Evolutionary conservation across 2,797 vertebrate species (phyloP).

Genomic region (Molossus molossus): DNA sequence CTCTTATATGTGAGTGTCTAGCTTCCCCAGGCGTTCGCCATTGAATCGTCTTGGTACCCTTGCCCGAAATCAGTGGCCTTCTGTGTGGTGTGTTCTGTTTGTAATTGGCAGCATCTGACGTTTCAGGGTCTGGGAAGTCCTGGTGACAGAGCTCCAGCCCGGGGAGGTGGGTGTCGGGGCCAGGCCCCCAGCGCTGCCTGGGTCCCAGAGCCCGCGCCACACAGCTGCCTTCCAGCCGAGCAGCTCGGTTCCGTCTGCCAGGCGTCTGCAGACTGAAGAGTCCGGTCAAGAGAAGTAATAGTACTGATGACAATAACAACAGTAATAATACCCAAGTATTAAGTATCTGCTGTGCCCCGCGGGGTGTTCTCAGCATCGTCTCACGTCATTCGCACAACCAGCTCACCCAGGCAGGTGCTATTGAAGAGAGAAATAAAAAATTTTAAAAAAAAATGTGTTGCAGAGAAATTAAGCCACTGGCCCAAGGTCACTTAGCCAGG

Average conservation of each 20-base stretch:
- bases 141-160: neutral
- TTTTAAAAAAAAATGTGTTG: neutral
- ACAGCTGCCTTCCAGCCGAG: neutral
- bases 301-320: neutral
- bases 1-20: neutral
- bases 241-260: neutral
- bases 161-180: neutral
- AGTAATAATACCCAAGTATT: neutral
- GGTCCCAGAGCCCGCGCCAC: neutral
- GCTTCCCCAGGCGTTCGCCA: neutral
- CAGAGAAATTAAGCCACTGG: conserved; percentile 9
- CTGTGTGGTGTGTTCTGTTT: neutral
- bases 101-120: neutral
- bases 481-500: conserved; percentile 21
- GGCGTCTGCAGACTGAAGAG: neutral
- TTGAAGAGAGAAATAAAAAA: neutral
- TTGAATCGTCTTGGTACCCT: neutral
- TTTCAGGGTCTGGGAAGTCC: neutral
- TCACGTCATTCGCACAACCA: neutral
- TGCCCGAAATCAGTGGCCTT: neutral
- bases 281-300: neutral
- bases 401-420: neutral
- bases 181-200: neutral
- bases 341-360: neutral
- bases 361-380: neutral